These are phyloP conservation scores for Rhabditoides inermis DNA, from an alignment of 2,888 invertebrate genomes.

Conservation along the genomic window DNA sequence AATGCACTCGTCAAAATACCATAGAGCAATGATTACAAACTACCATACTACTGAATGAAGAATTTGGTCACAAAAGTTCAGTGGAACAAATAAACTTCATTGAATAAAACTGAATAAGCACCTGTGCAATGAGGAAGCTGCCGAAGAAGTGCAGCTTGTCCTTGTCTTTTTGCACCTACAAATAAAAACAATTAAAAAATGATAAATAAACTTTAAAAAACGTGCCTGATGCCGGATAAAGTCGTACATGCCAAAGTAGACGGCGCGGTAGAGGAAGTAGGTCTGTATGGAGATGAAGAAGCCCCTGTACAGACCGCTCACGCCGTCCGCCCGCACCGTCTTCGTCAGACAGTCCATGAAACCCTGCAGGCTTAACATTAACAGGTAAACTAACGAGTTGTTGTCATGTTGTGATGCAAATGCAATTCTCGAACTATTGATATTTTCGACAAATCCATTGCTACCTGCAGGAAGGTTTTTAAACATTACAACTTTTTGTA, in stretches of 20 bases:
- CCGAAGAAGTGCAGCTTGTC: slow-evolving; percentile 3
- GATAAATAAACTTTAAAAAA: too few relatives aligned
- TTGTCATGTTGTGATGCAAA: too few relatives aligned
- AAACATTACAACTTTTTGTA: too few relatives aligned
- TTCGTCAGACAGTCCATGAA: slow-evolving; percentile 56
- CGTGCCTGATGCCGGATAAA: slow-evolving; percentile 68
- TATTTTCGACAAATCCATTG: too few relatives aligned
- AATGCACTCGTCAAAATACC: too few relatives aligned
- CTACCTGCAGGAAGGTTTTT: too few relatives aligned
- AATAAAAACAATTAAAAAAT: not conserved
- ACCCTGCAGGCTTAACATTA: too few relatives aligned
- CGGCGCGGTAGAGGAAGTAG: slow-evolving; percentile 75
- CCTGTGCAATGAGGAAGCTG: slow-evolving; percentile 4
- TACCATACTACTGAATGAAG: too few relatives aligned
- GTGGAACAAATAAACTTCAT: not conserved
- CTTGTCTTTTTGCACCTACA: not conserved
- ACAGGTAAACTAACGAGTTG: too few relatives aligned
- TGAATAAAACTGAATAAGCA: not conserved
- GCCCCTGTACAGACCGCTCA: slow-evolving; percentile 77
- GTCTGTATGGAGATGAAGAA: slow-evolving; percentile 78
- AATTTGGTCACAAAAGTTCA: too few relatives aligned
- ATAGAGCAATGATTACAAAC: too few relatives aligned
- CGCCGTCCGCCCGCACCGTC: slow-evolving; percentile 70
- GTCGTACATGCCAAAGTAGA: slow-evolving; percentile 90
- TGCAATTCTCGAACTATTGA: too few relatives aligned